Evolutionary conservation across 2,888 invertebrate genomes (phyloP).

Genomic region (Cephus pygmeus): DNA sequence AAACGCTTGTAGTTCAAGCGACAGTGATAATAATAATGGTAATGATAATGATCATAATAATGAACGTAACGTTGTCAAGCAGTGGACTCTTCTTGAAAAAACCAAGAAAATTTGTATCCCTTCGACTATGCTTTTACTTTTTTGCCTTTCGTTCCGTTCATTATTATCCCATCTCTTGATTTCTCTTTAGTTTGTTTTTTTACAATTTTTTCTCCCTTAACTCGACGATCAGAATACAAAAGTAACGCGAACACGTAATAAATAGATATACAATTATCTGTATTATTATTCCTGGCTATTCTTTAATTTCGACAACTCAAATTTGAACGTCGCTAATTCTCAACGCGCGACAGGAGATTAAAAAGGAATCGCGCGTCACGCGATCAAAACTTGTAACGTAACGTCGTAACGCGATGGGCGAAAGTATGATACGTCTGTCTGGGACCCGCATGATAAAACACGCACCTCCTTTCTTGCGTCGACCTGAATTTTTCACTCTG

Average conservation of each 20-base stretch:
- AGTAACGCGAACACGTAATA: neutral
- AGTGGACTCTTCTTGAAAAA: neutral
- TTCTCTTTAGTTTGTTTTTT: neutral
- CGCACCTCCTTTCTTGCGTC: neutral
- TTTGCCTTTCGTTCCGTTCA: conserved; percentile 21
- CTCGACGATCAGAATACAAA: neutral
- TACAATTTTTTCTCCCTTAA: neutral
- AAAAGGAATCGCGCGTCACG: neutral
- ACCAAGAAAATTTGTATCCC: neutral
- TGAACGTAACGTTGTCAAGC: neutral
- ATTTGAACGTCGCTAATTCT: neutral
- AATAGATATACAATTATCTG: neutral
- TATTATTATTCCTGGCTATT: neutral
- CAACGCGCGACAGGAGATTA: neutral
- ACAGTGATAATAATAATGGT: too few species aligned
- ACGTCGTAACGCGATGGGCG: neutral
- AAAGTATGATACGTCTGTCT: neutral
- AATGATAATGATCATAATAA: neutral
- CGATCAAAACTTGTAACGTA: neutral
- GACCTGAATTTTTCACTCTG: neutral
- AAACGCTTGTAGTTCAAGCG: neutral
- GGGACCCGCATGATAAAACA: neutral
- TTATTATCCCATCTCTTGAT: conserved; percentile 16
- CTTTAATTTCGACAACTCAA: neutral
- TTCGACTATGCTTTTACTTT: neutral